Conservation (phyloP, 2,113 vertebrate species). For the Desmodus rotundus region DNA sequence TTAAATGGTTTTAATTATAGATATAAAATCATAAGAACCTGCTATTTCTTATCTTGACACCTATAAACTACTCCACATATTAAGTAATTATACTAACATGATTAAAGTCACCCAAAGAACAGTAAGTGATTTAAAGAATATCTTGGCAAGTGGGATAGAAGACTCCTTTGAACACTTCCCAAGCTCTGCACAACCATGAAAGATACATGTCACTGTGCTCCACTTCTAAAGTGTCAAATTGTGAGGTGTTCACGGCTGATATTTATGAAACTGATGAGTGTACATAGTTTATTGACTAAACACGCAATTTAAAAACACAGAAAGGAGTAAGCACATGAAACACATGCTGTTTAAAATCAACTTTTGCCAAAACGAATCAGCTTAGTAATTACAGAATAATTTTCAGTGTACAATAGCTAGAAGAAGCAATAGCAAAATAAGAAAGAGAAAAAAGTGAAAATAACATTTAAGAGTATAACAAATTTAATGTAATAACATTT, state of each 20-base stretch:
- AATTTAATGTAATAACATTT: conserved; percentile 1
- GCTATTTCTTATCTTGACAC: neutral
- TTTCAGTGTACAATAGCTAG: neutral
- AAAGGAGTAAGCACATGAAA: neutral
- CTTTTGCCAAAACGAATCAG: neutral
- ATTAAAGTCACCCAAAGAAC: conserved; percentile 1
- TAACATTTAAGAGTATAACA: neutral
- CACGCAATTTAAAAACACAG: neutral
- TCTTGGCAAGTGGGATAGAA: neutral
- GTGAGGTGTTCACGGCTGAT: neutral
- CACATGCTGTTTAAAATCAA: conserved; percentile 4
- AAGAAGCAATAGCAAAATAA: conserved; percentile 12
- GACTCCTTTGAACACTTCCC: neutral
- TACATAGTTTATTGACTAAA: neutral
- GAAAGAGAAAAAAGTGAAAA: neutral
- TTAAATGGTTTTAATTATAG: neutral
- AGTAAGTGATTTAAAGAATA: neutral
- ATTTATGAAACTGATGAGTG: neutral
- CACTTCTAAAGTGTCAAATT: neutral
- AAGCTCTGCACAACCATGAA: conserved; percentile 24
- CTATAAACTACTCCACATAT: conserved; percentile 18
- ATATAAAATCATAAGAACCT: neutral
- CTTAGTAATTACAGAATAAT: neutral
- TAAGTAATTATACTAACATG: neutral
- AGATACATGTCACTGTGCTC: neutral